phyloP scores from a whole-genome alignment of 2,888 invertebrate genomes.

The Orchesella flavescens region DNA sequence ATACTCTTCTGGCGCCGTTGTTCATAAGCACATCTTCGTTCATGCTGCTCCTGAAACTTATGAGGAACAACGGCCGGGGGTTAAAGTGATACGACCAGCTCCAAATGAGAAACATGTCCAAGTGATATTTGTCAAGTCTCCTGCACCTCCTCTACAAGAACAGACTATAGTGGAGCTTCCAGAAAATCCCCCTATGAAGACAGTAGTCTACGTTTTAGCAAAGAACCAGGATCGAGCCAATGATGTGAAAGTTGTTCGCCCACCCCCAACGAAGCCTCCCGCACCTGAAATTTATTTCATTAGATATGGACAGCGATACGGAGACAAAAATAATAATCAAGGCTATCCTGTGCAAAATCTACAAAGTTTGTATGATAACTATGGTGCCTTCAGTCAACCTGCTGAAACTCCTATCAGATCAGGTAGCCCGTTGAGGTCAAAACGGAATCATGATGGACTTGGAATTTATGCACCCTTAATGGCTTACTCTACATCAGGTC shows the following conservation, averaged over 20 bases:
- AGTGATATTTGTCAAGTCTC: slow-evolving; percentile 88
- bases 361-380: slow-evolving; percentile 26
- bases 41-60: slow-evolving; percentile 40
- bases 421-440: neutral
- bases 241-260: slow-evolving; percentile 81
- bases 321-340: slow-evolving; percentile 33
- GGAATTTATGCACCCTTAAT: slow-evolving; percentile 56
- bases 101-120: slow-evolving; percentile 77
- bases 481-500: slow-evolving; percentile 39
- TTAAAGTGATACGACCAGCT: slow-evolving; percentile 74
- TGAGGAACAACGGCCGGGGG: neutral
- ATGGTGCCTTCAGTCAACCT: neutral
- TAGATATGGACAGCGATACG: slow-evolving; percentile 55
- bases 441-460: slow-evolving; percentile 30
- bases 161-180: slow-evolving; percentile 58
- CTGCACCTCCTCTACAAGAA: slow-evolving; percentile 55
- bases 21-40: slow-evolving; percentile 60
- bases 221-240: slow-evolving; percentile 60
- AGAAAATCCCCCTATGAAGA: slow-evolving; percentile 63
- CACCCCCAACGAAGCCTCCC: slow-evolving; percentile 86
- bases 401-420: neutral
- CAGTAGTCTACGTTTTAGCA: slow-evolving; percentile 68
- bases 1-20: neutral
- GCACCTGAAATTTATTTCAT: slow-evolving; percentile 82
- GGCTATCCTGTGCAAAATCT: slow-evolving; percentile 24